Conservation (phyloP, 2,888 invertebrate genomes). For the Norana najaformis region DNA sequence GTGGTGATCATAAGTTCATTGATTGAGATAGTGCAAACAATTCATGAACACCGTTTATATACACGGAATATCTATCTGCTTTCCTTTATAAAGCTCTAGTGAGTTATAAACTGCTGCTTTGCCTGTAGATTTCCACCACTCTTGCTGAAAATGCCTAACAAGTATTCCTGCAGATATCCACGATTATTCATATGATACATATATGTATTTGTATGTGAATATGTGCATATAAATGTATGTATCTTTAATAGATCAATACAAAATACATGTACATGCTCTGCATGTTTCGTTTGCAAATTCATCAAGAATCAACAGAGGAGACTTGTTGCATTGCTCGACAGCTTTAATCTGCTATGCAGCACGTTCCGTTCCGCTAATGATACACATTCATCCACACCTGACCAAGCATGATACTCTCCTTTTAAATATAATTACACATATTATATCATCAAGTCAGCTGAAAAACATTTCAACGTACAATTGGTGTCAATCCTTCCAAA, state of each 20-base stretch:
- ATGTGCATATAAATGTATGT: too few relatives aligned
- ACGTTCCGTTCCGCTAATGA: neutral
- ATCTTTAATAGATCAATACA: neutral
- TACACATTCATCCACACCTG: neutral
- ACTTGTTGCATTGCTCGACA: neutral
- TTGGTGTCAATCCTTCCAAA: neutral
- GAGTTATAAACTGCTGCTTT: too few relatives aligned
- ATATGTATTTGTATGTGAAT: too few relatives aligned
- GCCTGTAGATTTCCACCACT: too few relatives aligned
- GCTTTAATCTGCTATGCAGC: neutral
- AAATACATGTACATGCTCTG: neutral
- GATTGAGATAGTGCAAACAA: too few relatives aligned
- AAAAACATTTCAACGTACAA: neutral
- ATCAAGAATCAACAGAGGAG: neutral
- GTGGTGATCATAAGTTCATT: too few relatives aligned
- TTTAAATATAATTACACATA: neutral
- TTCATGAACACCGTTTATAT: too few relatives aligned
- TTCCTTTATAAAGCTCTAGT: too few relatives aligned
- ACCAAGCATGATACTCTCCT: neutral
- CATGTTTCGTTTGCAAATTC: constrained; percentile 4
- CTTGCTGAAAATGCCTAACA: too few relatives aligned
- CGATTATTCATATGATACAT: too few relatives aligned
- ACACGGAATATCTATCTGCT: too few relatives aligned
- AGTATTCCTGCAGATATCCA: too few relatives aligned
- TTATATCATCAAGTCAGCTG: neutral